phyloP scores from a whole-genome alignment of 1,140 invertebrate species.

The Diabrotica undecimpunctata region DNA sequence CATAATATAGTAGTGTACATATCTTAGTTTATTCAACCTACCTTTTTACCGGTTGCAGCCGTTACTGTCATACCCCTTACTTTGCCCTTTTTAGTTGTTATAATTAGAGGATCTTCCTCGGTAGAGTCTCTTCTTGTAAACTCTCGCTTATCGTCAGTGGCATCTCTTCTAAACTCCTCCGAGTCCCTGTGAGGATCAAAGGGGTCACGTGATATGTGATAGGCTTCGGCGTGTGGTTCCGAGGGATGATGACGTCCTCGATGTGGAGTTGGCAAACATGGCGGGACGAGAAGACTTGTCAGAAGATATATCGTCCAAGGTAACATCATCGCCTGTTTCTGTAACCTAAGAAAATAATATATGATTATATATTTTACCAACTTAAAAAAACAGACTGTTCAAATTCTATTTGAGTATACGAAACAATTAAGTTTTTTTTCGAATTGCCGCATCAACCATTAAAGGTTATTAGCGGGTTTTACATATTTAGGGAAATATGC shows the following conservation, averaged over 20 bases:
- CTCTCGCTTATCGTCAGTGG: conserved; percentile 43
- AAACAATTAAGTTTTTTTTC: too few species aligned
- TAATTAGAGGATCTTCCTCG: conserved; percentile 65
- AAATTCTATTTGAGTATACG: too few species aligned
- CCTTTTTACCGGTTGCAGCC: conserved; percentile 73
- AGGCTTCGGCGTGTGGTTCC: conserved; percentile 42
- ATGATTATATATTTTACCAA: background rate
- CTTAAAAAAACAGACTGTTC: background rate
- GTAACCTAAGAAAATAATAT: background rate
- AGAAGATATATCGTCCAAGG: conserved; percentile 12
- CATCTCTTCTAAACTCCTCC: conserved; percentile 46
- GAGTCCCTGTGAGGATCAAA: conserved; percentile 48
- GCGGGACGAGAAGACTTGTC: conserved; percentile 12
- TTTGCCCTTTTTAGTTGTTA: conserved; percentile 75
- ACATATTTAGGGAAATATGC: too few species aligned
- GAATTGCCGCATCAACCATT: too few species aligned
- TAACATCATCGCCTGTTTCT: background rate
- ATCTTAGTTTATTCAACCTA: background rate
- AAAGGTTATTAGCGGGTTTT: too few species aligned
- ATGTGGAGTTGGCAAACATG: conserved; percentile 36
- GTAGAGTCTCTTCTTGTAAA: conserved; percentile 41
- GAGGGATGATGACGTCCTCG: conserved; percentile 43
- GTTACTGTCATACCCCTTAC: conserved; percentile 73
- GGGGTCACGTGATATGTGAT: conserved; percentile 42
- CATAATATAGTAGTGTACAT: too few species aligned